These are phyloP conservation scores for Eugnorisma glareosa DNA, from an alignment of 2,888 invertebrate species.

Conservation along the genomic window DNA sequence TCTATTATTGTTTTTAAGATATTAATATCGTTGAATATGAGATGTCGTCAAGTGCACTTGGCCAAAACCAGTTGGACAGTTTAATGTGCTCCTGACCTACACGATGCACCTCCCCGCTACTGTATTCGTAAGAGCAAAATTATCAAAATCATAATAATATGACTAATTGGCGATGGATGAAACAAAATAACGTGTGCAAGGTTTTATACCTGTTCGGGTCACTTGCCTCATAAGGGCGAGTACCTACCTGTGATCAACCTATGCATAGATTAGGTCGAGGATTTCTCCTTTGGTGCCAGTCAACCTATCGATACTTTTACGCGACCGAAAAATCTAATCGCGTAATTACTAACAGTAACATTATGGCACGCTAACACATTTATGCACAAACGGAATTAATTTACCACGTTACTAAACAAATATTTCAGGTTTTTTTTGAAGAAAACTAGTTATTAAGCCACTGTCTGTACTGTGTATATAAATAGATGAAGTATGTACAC, in stretches of 20 bases:
- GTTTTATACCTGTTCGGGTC: conserved; percentile 11
- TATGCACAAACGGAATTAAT: conserved; percentile 26
- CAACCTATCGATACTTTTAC: conserved; percentile 45
- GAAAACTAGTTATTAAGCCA: conserved; percentile 5
- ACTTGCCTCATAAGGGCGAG: conserved; percentile 17
- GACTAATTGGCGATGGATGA: neutral
- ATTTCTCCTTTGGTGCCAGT: conserved; percentile 60
- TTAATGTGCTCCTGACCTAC: conserved; percentile 22
- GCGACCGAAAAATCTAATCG: conserved; percentile 55
- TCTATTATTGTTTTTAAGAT: conserved; percentile 1
- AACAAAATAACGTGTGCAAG: neutral
- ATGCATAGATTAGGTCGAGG: conserved; percentile 64
- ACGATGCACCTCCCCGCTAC: neutral
- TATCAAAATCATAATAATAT: neutral
- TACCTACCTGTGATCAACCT: conserved; percentile 8
- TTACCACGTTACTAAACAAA: neutral
- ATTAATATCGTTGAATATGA: neutral
- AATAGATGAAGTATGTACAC: conserved; percentile 11
- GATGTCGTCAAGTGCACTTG: neutral
- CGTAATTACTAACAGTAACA: conserved; percentile 38
- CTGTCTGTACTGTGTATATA: conserved; percentile 14
- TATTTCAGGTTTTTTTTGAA: neutral
- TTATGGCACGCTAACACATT: conserved; percentile 21
- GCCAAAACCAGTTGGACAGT: neutral
- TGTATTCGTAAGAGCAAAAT: neutral